Base-by-base conservation (phyloP, 35 echinoderm and acorn worm species). In the Apostichopus japonicus region DNA sequence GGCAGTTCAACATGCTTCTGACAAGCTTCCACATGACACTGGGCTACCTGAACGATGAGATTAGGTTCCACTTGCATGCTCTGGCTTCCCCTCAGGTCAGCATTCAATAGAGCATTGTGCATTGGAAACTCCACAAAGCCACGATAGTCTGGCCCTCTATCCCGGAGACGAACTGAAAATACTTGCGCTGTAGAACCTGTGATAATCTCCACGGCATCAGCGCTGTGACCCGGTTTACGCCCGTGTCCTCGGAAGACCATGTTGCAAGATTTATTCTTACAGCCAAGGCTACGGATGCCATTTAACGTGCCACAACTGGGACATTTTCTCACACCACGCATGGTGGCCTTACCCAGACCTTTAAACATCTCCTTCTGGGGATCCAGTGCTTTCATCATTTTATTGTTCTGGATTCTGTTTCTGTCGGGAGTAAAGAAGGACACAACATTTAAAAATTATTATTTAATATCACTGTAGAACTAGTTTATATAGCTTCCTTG, bases 221-320 rank as follows among this genome's bases (percentile, higher is more conserved):
- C 95, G 90, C 97, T 99, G 67, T 99, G 95, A 10, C 95, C 95
- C 1, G 84, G 79, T 55, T 96, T 99, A 6, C 97, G 79, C 5
- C 95, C 95, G 6, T 90, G 93, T 10, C 95, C 97, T 55, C 93
- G 92, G 14, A 99, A 90, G 24, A 95, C 94, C 91, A 93, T 96
- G 93, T 96, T 96, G 79, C 97, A 99, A 72, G 93, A 90, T 92
- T 96, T 99, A 76, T 99, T 99, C 84, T 99, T 99, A 89, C 97
- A 99, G 77, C 97, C 95, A 6, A 99, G 90, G 22, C 97, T 95
- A 14, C 97, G 86, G 51, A 96, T 99, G 16, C 97, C 97, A 94
- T 99, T 99, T 73, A 96, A 92, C 17, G 91, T 94, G n/a, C 97
- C 95, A 92, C 97, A 99, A 53, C 76, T 93, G 54, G 95, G 97